A percentile compares a stretch with the other conserved stretches of the same genome.
phyloP scores from a whole-genome alignment of 2,113 vertebrate genomes.

The Uria aalge region DNA sequence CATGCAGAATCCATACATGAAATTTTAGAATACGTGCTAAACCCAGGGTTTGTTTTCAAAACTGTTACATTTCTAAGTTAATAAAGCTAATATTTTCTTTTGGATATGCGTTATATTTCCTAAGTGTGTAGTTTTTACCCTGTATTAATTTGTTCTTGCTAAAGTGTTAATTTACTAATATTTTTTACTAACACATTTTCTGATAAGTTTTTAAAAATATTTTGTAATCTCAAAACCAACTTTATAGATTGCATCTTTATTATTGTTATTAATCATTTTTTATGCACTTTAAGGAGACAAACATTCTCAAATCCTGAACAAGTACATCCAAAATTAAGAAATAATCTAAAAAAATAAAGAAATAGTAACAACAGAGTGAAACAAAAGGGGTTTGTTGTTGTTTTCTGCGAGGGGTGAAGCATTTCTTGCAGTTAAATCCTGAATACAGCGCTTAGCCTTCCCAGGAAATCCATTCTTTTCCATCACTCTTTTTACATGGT shows the following conservation, averaged over 20 bases:
- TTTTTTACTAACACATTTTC: background rate
- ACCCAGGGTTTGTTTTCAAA: background rate
- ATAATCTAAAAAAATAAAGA: background rate
- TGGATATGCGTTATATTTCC: background rate
- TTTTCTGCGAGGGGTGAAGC: background rate
- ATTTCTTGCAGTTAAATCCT: slow-evolving; percentile 4
- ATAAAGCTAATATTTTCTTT: background rate
- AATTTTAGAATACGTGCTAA: background rate
- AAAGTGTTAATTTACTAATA: background rate
- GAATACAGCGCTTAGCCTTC: background rate
- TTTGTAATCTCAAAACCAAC: background rate
- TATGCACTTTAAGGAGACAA: background rate
- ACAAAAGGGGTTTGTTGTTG: background rate
- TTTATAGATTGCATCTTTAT: background rate
- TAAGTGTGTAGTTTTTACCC: background rate
- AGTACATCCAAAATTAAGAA: background rate
- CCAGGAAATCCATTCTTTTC: background rate
- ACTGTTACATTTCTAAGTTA: background rate
- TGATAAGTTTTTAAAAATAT: background rate
- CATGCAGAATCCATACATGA: background rate
- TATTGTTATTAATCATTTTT: background rate
- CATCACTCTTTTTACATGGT: background rate
- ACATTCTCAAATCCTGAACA: background rate
- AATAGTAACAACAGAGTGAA: background rate
- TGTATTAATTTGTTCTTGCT: background rate